Evolutionary conservation across 2,888 invertebrate genomes (phyloP), one percentile per base, ranked within the genome.

Genomic region (Zygothrica quintamaculata): DNA sequence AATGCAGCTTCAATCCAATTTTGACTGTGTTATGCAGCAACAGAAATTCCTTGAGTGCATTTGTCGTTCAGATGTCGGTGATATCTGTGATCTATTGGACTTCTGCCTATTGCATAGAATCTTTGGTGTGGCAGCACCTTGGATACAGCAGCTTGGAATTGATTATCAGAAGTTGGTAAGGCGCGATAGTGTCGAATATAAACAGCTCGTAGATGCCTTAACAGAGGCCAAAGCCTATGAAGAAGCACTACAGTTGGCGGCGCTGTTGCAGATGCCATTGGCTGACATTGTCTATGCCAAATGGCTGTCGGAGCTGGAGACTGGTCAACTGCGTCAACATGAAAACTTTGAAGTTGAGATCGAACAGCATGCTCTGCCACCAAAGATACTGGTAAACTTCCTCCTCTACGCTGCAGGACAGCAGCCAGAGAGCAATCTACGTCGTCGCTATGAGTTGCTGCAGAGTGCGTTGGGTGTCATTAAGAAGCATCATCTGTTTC

Each of bases 311-410:
- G 90, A 91, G 56, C 90, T 91, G 53, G 90, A 93, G 40, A 89
- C 92, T 15, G 92, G 91, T 6, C 87, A 57, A 1, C 39, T 86
- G 25, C 73, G 75, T 8, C 55, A 92, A n/a, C 66, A 75, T 29
- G 91, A 92, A 0, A 91, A 92, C 40, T 95, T 95, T 73, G 93
- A 95, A 64, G 89, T 91, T 43, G 93, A 93, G 46, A 94, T 95
- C 68, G 92, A 92, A 72, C 91, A 92, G 26, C 92, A 94, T 48
- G 90, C 93, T 0, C 93, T 95, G 0, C 90, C 93, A 0, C 93
- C 94, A 11, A 92, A 93, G 62, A 92, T 93, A 12, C 93, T 94
- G 0, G 93, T 94, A 0, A 92, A 93, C 66, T 95, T 95, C 87
- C 93, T 94, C 34, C 90, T 93, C 0, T 91, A 92, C 51, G 87